Percentiles rank a stretch among this genome's conserved stretches.
These are phyloP conservation scores for Chalcosyrphus nemorum DNA, from an alignment of 2,888 invertebrate genomes.

Conservation along the genomic window DNA sequence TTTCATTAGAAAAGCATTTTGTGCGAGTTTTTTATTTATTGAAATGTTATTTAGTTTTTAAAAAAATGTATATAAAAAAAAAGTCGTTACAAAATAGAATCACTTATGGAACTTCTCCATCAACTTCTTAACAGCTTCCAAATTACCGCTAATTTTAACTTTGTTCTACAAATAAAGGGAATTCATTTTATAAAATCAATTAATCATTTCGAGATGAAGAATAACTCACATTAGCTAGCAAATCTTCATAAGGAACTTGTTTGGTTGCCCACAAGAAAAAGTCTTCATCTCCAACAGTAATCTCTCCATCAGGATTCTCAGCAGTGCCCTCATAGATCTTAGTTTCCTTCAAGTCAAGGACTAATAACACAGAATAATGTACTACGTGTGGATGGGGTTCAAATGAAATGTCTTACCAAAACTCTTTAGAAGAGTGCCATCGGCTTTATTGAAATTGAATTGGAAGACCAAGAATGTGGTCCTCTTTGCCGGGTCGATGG, in stretches of 20 bases:
- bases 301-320: constrained; percentile 76
- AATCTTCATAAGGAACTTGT: constrained; percentile 77
- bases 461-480: constrained; percentile 79
- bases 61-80: constrained; percentile 40
- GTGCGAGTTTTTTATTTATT: constrained; percentile 5
- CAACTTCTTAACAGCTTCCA: constrained; percentile 78
- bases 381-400: background rate
- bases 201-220: too few relatives aligned
- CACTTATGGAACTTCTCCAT: constrained; percentile 78
- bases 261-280: constrained; percentile 80
- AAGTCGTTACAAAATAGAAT: background rate
- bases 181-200: too few relatives aligned
- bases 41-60: background rate
- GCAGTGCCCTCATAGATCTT: constrained; percentile 80
- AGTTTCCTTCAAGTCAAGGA: constrained; percentile 81
- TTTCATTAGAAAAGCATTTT: background rate
- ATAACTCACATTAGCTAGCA: constrained; percentile 76
- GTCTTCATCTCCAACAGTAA: constrained; percentile 79
- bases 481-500: constrained; percentile 79
- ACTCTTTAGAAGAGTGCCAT: constrained; percentile 79
- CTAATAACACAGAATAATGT: too few relatives aligned
- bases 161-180: constrained; percentile 75
- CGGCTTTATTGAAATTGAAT: constrained; percentile 79
- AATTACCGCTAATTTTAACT: constrained; percentile 78
- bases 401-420: constrained; percentile 78